Evolutionary conservation across 2,797 vertebrate species (phyloP).

Genomic region (Holocentrus rufus): DNA sequence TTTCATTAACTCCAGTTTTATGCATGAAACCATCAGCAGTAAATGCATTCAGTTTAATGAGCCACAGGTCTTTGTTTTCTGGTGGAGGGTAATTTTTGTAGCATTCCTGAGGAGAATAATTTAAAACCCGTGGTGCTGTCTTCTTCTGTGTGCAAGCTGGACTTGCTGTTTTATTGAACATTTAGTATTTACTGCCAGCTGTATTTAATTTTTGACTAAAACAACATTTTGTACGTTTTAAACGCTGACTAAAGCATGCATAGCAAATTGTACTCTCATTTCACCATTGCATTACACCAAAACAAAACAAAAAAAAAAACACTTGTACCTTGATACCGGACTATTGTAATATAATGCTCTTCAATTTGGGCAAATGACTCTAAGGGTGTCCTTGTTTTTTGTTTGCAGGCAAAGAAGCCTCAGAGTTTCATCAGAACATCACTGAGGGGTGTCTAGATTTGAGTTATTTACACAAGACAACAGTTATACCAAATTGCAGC

Average conservation of each 20-base stretch:
- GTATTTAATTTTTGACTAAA: neutral
- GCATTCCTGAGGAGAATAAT: neutral
- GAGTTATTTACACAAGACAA: neutral
- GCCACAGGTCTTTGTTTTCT: neutral
- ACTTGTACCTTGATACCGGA: slow-evolving; percentile 46
- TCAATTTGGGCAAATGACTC: slow-evolving; percentile 34
- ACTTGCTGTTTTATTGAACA: neutral
- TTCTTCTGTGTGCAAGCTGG: neutral
- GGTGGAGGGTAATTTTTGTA: neutral
- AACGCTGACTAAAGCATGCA: neutral
- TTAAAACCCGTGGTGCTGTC: neutral
- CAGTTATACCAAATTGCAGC: neutral
- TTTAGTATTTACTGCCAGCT: neutral
- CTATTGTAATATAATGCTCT: slow-evolving; percentile 2
- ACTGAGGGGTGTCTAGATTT: neutral
- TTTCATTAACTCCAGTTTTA: too few relatives aligned
- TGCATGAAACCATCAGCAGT: neutral
- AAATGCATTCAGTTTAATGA: neutral
- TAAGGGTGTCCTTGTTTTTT: slow-evolving; percentile 26
- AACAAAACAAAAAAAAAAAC: too few relatives aligned
- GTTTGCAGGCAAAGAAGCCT: slow-evolving; percentile 39
- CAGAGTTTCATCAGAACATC: slow-evolving; percentile 21
- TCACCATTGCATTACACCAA: slow-evolving; percentile 7
- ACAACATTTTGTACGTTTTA: neutral
- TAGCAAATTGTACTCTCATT: slow-evolving; percentile 4